Percentiles rank a stretch among this genome's conserved stretches.
Evolutionary conservation across 2,113 vertebrate genomes (phyloP).

Genomic region (Malaclemys terrapin): DNA sequence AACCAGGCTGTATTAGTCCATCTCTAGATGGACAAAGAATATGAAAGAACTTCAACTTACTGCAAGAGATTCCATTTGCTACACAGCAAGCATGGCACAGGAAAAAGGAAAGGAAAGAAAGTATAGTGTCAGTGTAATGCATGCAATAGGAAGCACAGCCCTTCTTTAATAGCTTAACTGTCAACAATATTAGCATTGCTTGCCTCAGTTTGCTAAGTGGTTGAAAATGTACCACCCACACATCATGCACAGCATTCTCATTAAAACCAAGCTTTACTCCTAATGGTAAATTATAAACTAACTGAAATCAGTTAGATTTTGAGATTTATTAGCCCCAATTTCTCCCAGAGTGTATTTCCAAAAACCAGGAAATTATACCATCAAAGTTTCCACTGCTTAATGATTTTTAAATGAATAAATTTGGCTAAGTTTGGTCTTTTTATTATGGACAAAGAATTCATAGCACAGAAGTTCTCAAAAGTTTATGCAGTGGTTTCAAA

Average conservation of each 20-base stretch:
- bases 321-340: slow-evolving; percentile 63
- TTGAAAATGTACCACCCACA: slow-evolving; percentile 69
- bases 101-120: slow-evolving; percentile 90
- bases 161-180: slow-evolving; percentile 72
- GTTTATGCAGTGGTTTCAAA: neutral
- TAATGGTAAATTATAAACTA: slow-evolving; percentile 33
- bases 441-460: slow-evolving; percentile 2
- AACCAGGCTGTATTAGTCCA: slow-evolving; percentile 73
- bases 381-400: neutral
- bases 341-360: neutral
- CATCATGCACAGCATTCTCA: slow-evolving; percentile 77
- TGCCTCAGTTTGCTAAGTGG: slow-evolving; percentile 68
- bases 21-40: slow-evolving; percentile 80
- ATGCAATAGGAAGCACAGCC: slow-evolving; percentile 85
- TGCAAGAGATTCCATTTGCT: slow-evolving; percentile 99
- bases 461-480: neutral
- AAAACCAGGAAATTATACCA: slow-evolving; percentile 10
- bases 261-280: slow-evolving; percentile 69
- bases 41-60: slow-evolving; percentile 94
- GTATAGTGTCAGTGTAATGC: slow-evolving; percentile 87
- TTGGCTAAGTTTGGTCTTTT: neutral
- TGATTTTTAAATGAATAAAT: neutral
- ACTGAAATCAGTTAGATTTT: slow-evolving; percentile 55
- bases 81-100: slow-evolving; percentile 96
- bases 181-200: slow-evolving; percentile 80